These are phyloP conservation scores for Spilosoma lubricipeda DNA, from an alignment of 2,888 invertebrate genomes.

Conservation along the genomic window DNA sequence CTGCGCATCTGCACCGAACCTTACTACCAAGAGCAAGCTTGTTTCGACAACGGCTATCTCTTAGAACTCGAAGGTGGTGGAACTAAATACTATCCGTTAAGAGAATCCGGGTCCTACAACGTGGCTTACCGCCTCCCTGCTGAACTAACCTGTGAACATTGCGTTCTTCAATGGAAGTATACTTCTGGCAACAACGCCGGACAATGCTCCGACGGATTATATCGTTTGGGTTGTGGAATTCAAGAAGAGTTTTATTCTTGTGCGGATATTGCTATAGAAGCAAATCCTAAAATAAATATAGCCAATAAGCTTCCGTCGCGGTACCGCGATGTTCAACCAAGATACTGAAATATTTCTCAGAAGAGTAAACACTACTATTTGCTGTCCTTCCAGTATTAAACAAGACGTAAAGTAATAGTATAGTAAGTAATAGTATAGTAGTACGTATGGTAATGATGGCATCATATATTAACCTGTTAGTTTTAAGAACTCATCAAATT, in stretches of 20 bases:
- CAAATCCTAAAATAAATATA: constrained; percentile 39
- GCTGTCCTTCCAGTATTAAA: no score
- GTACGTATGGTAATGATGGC: no score
- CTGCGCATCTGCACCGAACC: constrained; percentile 92
- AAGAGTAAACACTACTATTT: no score
- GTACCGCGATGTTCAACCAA: background rate
- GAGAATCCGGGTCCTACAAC: constrained; percentile 89
- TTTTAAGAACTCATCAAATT: no score
- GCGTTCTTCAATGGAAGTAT: constrained; percentile 95
- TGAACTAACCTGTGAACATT: constrained; percentile 90
- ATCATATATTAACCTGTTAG: no score
- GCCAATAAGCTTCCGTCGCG: background rate
- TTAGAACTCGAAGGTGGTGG: constrained; percentile 85
- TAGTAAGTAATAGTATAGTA: no score
- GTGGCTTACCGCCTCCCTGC: constrained; percentile 87
- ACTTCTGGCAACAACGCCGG: constrained; percentile 95
- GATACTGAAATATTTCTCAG: background rate
- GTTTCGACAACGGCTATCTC: constrained; percentile 88
- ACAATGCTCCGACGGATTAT: constrained; percentile 88
- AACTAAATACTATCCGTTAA: constrained; percentile 88
- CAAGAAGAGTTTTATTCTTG: constrained; percentile 95
- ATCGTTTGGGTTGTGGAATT: constrained; percentile 93
- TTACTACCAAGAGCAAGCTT: constrained; percentile 88
- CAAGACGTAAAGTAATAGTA: no score
- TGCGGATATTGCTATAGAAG: constrained; percentile 90